phyloP scores from a whole-genome alignment of 2,797 vertebrate genomes.

The Melanotaenia pygmaea region DNA sequence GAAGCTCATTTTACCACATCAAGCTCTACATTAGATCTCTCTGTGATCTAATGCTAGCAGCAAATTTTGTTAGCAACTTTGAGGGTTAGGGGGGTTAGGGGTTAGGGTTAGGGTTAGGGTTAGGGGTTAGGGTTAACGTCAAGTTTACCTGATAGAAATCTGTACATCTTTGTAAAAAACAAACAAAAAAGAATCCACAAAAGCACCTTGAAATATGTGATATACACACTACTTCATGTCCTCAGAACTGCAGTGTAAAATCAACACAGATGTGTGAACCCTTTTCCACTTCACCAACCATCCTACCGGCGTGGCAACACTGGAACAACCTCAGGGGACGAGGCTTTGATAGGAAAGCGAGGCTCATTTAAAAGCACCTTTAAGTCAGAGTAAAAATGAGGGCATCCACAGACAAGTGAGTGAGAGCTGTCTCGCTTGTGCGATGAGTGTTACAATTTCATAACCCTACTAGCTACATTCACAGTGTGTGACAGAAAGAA shows the following conservation, averaged over 20 bases:
- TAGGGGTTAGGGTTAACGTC: too few species aligned
- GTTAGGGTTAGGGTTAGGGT: too few species aligned
- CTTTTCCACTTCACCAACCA: slow-evolving; percentile 40
- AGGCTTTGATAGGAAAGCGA: slow-evolving; percentile 46
- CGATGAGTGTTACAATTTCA: slow-evolving; percentile 46
- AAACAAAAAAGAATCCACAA: slow-evolving; percentile 1
- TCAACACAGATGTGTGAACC: slow-evolving; percentile 31
- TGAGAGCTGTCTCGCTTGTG: slow-evolving; percentile 57
- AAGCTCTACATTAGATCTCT: slow-evolving; percentile 14
- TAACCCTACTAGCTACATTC: slow-evolving; percentile 46
- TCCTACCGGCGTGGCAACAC: slow-evolving; percentile 41
- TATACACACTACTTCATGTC: slow-evolving; percentile 11
- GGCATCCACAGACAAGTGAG: slow-evolving; percentile 58
- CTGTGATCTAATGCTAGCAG: background rate
- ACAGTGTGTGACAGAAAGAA: slow-evolving; percentile 35
- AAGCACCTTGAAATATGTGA: slow-evolving; percentile 16
- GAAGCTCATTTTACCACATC: slow-evolving; percentile 4
- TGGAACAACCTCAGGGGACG: slow-evolving; percentile 42
- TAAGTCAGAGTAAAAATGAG: slow-evolving; percentile 54
- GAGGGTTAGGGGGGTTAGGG: too few species aligned
- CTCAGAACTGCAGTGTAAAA: slow-evolving; percentile 11
- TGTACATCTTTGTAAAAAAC: slow-evolving; percentile 6
- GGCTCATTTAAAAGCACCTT: slow-evolving; percentile 63
- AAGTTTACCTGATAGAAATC: slow-evolving; percentile 11
- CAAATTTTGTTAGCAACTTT: slow-evolving; percentile 7